Evolutionary conservation across 2,797 vertebrate species (phyloP).

Genomic region (Natrix natrix): DNA sequence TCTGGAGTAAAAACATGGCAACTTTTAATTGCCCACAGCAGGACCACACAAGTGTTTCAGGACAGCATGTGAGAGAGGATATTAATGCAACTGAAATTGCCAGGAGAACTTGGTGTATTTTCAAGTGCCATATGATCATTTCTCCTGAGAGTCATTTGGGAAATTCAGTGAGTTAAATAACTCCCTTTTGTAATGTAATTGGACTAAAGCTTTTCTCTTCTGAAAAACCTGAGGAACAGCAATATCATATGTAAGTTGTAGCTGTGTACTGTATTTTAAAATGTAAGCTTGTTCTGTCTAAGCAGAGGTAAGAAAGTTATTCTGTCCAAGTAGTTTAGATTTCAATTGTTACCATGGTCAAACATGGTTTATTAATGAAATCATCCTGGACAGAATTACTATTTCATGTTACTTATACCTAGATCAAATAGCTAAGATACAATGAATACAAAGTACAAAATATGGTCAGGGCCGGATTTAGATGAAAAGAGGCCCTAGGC

Average conservation of each 20-base stretch:
- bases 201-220: conserved; percentile 14
- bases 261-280: neutral
- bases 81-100: conserved; percentile 3
- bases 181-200: conserved; percentile 39
- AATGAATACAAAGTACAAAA: neutral
- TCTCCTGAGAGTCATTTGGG: conserved; percentile 25
- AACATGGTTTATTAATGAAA: neutral
- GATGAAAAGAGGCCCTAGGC: no score
- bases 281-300: neutral
- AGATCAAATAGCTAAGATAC: neutral
- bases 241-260: conserved; percentile 1
- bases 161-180: conserved; percentile 38
- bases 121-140: neutral
- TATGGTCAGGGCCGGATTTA: no score
- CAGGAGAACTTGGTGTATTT: conserved; percentile 12
- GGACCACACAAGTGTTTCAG: conserved; percentile 11
- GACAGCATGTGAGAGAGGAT: conserved; percentile 17
- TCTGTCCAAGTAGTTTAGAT: neutral
- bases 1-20: neutral
- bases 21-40: conserved; percentile 7
- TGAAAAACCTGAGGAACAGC: conserved; percentile 12
- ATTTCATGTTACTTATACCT: neutral
- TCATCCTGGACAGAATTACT: neutral
- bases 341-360: neutral
- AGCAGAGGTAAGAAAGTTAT: neutral